Base-by-base conservation (phyloP, 2,113 vertebrate species). In the Phalacrocorax brasilianus region DNA sequence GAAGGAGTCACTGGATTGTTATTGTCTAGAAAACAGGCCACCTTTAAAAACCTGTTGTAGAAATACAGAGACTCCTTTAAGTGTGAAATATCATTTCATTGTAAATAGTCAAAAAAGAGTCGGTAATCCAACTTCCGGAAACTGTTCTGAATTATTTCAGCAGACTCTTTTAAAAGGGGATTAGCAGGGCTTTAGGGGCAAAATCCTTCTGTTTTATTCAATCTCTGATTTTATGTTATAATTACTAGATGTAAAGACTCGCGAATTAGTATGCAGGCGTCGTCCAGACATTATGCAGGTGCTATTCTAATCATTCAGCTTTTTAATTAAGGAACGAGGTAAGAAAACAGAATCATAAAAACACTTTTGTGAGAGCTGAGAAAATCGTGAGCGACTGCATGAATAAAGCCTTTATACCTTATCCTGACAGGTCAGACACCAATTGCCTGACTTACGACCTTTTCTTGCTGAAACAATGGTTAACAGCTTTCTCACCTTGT, bases 111-210 rank as follows among this genome's bases (percentile, higher is more conserved):
- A 98, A 98, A 98, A 99, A 99, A 98, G 98, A 98, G 97, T 98
- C 97, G 98, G 98, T 99, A 99, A 99, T 99, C 99, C 99, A 98
- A 99, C 99, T 99, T 99, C 99, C 99, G 99, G 99, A 99, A 99
- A 99, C 98, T 99, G 98, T 99, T 98, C 98, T 98, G 99, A 99
- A 99, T 99, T 99, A 99, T 99, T 99, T 99, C 99, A 99, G 98
- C 98, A 99, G 99, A 98, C 98, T 98, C 98, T 99, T 99, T 99
- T 99, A 99, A 99, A 99, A 98, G 98, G 98, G 99, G 99, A 99
- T 99, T 99, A 99, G 99, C 97, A 85, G 98, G 98, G 99, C 98
- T 98, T 98, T 98, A 98, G 98, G 98, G 98, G 97, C 98, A 98
- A 98, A 98, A 98, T 98, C 98, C 98, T 98, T 98, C 98, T 98